Conservation (phyloP, 2,797 vertebrate genomes). For the Chrosomus eos region DNA sequence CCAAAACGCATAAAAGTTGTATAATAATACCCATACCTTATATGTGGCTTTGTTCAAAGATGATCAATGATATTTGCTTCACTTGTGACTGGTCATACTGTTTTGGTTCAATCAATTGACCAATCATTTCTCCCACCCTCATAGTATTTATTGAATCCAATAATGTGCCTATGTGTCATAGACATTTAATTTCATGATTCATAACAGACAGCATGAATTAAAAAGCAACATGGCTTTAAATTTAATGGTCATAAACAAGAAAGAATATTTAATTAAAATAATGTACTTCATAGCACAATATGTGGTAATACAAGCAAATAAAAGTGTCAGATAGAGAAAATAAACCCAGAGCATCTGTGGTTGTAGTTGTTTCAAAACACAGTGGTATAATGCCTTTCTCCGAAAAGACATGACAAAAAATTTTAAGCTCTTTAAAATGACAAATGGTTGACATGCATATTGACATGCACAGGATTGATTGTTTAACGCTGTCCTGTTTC, state of each 20-base stretch:
- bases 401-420: background rate
- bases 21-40: too few species aligned
- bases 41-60: too few species aligned
- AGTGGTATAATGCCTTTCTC: background rate
- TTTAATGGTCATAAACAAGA: conserved; percentile 21
- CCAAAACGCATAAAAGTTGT: too few species aligned
- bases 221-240: conserved; percentile 10
- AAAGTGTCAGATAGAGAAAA: background rate
- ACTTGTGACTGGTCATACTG: too few species aligned
- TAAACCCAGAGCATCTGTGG: background rate
- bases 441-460: background rate
- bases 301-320: conserved; percentile 20
- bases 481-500: background rate
- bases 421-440: conserved; percentile 25
- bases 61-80: too few species aligned
- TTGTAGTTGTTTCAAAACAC: conserved; percentile 18
- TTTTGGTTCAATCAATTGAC: too few species aligned
- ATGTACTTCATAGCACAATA: background rate
- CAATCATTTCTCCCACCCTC: background rate
- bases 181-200: background rate
- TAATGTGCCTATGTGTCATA: background rate
- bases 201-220: conserved; percentile 24
- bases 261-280: conserved; percentile 13
- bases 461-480: background rate
- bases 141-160: background rate